Evolutionary conservation across 1,140 invertebrate species (phyloP).

Genomic region (Lucilia sericata): DNA sequence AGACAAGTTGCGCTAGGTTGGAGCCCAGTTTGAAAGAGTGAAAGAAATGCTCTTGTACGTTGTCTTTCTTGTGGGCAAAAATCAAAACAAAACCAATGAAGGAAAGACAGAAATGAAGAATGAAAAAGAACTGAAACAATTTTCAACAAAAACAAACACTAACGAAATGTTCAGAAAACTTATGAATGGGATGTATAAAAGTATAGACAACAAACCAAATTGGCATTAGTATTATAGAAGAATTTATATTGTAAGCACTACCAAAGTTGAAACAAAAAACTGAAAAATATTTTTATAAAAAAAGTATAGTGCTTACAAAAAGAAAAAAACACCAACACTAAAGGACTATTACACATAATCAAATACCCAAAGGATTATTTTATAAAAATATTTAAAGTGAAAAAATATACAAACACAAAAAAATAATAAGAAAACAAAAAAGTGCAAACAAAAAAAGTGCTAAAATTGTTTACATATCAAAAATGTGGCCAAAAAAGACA

Average conservation of each 20-base stretch:
- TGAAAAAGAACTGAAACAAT: slow-evolving; percentile 4
- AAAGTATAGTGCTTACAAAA: slow-evolving; percentile 15
- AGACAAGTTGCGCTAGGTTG: not conserved
- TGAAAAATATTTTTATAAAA: not conserved
- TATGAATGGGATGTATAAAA: slow-evolving; percentile 38
- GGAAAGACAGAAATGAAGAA: not conserved
- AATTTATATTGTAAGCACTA: slow-evolving; percentile 33
- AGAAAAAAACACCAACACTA: not conserved
- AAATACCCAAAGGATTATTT: slow-evolving; percentile 2
- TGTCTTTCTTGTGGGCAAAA: not conserved
- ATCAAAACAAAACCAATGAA: slow-evolving; percentile 9
- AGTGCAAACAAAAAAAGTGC: not conserved
- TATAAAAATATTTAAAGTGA: not conserved
- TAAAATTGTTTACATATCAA: not conserved
- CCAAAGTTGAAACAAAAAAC: not conserved
- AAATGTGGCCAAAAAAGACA: slow-evolving; percentile 35
- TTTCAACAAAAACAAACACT: slow-evolving; percentile 7
- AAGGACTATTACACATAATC: not conserved
- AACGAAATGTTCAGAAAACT: not conserved
- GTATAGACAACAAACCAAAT: slow-evolving; percentile 14
- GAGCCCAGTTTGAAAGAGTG: not conserved
- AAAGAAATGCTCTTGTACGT: not conserved
- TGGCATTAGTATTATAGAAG: slow-evolving; percentile 38
- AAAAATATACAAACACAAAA: slow-evolving; percentile 10
- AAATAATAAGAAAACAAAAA: not conserved